Percentiles rank a stretch among this genome's conserved stretches.
phyloP scores from a whole-genome alignment of 1,140 invertebrate genomes.

The Rhagoletis pomonella region DNA sequence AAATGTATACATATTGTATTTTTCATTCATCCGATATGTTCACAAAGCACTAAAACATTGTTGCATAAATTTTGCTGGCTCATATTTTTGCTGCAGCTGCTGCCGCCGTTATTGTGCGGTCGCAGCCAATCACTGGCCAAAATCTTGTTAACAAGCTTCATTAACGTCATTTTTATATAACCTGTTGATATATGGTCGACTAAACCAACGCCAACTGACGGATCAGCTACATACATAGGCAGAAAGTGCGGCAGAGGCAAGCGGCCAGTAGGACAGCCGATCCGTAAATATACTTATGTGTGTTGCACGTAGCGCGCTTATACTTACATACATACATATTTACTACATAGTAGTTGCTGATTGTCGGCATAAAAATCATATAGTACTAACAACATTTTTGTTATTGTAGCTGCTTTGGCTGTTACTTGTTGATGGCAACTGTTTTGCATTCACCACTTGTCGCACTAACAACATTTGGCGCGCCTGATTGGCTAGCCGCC shows the following conservation, averaged over 20 bases:
- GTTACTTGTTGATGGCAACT: not conserved
- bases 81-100: not conserved
- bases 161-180: constrained; percentile 55
- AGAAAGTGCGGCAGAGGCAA: not conserved
- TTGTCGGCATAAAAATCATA: constrained; percentile 53
- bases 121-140: constrained; percentile 28
- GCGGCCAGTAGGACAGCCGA: not conserved
- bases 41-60: not conserved
- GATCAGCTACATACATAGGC: not conserved
- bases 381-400: constrained; percentile 38
- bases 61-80: not conserved
- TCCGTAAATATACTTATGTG: not conserved
- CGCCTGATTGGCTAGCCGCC: not conserved
- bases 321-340: not conserved
- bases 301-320: constrained; percentile 51
- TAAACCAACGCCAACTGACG: constrained; percentile 4
- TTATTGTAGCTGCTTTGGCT: constrained; percentile 45
- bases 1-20: too few relatives aligned
- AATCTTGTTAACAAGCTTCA: constrained; percentile 55
- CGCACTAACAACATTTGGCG: constrained; percentile 22
- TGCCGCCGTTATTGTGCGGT: not conserved
- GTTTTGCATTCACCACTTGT: constrained; percentile 53
- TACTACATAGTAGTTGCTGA: not conserved
- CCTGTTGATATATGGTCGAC: constrained; percentile 48
- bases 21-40: not conserved